Evolutionary conservation across 2,113 vertebrate species (phyloP).

Genomic region (Phalacrocorax aristotelis): DNA sequence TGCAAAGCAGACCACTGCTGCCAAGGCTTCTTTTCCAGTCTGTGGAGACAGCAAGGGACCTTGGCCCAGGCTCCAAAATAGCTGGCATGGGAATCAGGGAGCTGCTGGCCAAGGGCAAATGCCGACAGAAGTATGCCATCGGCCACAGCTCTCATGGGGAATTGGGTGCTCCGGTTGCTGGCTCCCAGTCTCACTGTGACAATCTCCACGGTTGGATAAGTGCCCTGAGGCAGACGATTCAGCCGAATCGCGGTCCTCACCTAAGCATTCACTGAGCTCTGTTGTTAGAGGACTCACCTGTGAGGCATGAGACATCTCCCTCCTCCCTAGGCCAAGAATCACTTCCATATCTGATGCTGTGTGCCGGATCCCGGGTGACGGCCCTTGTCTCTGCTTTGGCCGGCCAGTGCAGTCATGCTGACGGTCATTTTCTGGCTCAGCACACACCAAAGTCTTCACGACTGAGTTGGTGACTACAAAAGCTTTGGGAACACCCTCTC

Average conservation of each 20-base stretch:
- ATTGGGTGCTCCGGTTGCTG: not conserved
- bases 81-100: not conserved
- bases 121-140: not conserved
- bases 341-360: not conserved
- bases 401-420: not conserved
- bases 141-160: not conserved
- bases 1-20: not conserved
- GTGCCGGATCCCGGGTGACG: not conserved
- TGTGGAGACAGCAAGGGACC: not conserved
- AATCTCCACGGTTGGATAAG: not conserved
- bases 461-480: not conserved
- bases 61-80: not conserved
- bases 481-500: not conserved
- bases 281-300: not conserved
- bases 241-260: not conserved
- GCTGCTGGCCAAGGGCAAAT: not conserved
- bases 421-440: not conserved
- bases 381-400: not conserved
- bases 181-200: not conserved
- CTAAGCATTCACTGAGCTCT: rapidly evolving
- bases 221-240: not conserved
- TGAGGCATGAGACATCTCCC: not conserved
- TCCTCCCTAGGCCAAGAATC: not conserved
- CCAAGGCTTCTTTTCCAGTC: slow-evolving; percentile 4
- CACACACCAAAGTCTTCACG: not conserved